Conservation (phyloP, 1,140 invertebrate genomes). For the Brachystomella parvula region DNA sequence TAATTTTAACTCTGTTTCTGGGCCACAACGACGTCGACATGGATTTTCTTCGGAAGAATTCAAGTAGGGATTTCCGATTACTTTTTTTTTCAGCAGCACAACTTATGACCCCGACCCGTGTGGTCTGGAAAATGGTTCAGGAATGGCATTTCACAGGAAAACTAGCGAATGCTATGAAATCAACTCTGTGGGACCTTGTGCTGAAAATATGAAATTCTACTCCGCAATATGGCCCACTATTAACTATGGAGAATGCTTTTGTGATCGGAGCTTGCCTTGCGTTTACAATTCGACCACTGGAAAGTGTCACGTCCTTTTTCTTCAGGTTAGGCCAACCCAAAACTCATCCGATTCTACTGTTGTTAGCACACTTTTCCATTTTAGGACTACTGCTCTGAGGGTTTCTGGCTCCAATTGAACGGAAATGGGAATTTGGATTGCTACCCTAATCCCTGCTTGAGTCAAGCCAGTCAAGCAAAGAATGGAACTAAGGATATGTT, state of each 20-base stretch:
- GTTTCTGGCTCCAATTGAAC: not conserved
- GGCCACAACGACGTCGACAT: too few relatives aligned
- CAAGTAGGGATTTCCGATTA: too few relatives aligned
- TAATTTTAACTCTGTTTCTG: too few relatives aligned
- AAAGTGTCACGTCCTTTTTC: conserved; percentile 3
- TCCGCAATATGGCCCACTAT: not conserved
- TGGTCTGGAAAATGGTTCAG: not conserved
- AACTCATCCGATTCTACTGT: too few relatives aligned
- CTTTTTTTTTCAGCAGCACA: not conserved
- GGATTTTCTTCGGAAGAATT: too few relatives aligned
- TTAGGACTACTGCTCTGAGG: not conserved
- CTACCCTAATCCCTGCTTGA: not conserved
- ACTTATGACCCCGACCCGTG: not conserved
- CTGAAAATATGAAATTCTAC: conserved; percentile 2
- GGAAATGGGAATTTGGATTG: not conserved
- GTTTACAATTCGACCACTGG: not conserved
- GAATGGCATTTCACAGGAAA: not conserved
- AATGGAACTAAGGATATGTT: not conserved
- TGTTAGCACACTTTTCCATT: too few relatives aligned
- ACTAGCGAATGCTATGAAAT: not conserved
- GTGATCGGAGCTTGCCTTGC: not conserved
- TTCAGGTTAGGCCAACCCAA: too few relatives aligned
- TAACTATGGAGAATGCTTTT: not conserved
- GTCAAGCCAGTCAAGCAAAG: not conserved
- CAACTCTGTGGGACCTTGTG: not conserved